phyloP scores from a whole-genome alignment of 2,113 vertebrate species.

The Pachypanchax playfairii region DNA sequence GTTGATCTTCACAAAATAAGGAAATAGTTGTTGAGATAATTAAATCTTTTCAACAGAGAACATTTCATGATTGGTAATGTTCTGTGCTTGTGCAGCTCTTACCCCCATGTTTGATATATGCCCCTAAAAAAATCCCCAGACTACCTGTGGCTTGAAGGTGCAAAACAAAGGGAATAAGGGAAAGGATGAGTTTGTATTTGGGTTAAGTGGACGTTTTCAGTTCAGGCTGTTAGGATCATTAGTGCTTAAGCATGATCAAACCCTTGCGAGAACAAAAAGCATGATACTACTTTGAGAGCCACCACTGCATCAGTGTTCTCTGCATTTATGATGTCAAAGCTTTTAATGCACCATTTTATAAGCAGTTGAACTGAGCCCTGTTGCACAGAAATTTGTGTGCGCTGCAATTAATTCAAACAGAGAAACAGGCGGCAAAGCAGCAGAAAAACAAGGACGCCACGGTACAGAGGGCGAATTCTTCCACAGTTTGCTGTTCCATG shows the following conservation, averaged over 20 bases:
- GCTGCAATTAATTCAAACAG: constrained; percentile 30
- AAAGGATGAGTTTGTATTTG: background rate
- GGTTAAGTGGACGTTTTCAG: background rate
- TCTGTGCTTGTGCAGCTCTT: too few relatives aligned
- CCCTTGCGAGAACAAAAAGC: background rate
- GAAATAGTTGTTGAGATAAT: too few relatives aligned
- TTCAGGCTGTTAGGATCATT: background rate
- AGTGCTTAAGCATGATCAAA: background rate
- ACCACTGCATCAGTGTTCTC: background rate
- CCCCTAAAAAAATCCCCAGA: too few relatives aligned
- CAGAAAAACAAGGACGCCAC: constrained; percentile 50
- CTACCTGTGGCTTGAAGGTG: too few relatives aligned
- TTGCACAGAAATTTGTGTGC: constrained; percentile 20
- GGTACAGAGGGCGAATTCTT: constrained; percentile 54
- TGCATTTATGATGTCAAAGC: background rate
- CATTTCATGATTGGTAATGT: too few relatives aligned
- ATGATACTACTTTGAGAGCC: background rate
- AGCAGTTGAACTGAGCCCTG: constrained; percentile 13
- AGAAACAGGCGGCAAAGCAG: constrained; percentile 21
- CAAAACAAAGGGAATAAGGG: background rate
- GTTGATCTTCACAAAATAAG: too few relatives aligned
- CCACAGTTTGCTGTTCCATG: constrained; percentile 51
- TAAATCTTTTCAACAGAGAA: too few relatives aligned
- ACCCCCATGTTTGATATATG: too few relatives aligned
- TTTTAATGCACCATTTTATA: constrained; percentile 2